These are phyloP conservation scores for Solenopsis fugax DNA, from an alignment of 1,140 invertebrate species.

Conservation along the genomic window DNA sequence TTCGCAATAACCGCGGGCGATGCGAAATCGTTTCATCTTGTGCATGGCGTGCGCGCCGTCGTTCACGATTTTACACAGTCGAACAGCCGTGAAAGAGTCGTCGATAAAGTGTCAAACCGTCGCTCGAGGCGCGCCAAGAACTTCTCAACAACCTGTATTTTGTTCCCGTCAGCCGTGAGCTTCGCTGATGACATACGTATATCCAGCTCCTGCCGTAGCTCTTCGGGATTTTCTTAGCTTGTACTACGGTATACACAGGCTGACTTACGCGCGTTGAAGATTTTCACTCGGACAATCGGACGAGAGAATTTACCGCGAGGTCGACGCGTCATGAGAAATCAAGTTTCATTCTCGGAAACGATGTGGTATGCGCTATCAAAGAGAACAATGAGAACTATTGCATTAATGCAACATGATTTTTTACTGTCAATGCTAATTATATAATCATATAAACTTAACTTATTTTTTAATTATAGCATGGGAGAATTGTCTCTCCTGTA, in stretches of 20 bases:
- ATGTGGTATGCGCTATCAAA: background rate
- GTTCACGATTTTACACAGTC: constrained; percentile 44
- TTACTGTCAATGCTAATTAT: background rate
- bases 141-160: constrained; percentile 76
- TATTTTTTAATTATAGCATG: background rate
- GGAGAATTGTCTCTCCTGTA: background rate
- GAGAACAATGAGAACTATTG: background rate
- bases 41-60: background rate
- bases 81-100: constrained; percentile 48
- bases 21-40: constrained; percentile 28
- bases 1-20: constrained; percentile 37
- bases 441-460: background rate
- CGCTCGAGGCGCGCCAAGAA: constrained; percentile 73
- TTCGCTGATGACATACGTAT: constrained; percentile 72
- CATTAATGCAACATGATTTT: background rate
- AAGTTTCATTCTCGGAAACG: background rate
- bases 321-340: background rate
- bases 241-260: constrained; percentile 51
- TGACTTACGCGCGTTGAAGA: constrained; percentile 57
- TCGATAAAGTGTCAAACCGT: constrained; percentile 71
- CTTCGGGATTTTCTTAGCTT: constrained; percentile 58
- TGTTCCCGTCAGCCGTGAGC: constrained; percentile 67
- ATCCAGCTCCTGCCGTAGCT: constrained; percentile 42
- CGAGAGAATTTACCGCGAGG: background rate
- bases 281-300: constrained; percentile 22